These are phyloP conservation scores for Geodia barretti DNA, from an alignment of 37 sponge, comb jelly and placozoan species.

Conservation along the genomic window DNA sequence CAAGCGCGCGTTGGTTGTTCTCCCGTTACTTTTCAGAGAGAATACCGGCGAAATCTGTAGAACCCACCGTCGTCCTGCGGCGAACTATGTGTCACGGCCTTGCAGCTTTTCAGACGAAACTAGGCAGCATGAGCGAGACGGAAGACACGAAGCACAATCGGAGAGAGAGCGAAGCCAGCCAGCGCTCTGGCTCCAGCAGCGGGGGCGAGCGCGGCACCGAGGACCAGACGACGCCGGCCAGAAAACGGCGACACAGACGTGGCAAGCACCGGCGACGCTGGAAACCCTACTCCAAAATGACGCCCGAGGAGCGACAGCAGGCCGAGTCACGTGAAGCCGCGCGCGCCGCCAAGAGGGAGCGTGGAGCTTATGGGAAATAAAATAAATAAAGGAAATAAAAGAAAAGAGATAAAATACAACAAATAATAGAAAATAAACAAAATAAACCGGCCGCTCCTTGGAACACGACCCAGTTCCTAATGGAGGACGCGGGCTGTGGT, in stretches of 20 bases:
- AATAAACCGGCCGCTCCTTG: constrained; percentile 57
- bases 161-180: constrained; percentile 6
- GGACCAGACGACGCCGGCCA: background rate
- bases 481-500: constrained; percentile 44
- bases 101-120: background rate
- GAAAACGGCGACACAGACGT: constrained; percentile 25
- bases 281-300: constrained; percentile 63
- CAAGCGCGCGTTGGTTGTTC: no score
- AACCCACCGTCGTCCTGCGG: background rate
- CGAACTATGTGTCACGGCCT: background rate
- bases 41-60: no score
- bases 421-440: no score
- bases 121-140: background rate
- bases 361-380: constrained; percentile 19
- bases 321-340: constrained; percentile 33
- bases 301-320: constrained; percentile 35
- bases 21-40: no score
- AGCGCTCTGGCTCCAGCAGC: constrained; percentile 18
- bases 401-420: no score
- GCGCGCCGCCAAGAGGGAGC: constrained; percentile 36
- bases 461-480: constrained; percentile 73
- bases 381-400: no score
- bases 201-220: constrained; percentile 18
- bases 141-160: background rate
- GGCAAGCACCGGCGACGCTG: constrained; percentile 47